Base-by-base conservation (phyloP, 1,140 invertebrate genomes). In the Zaprionus taronus region DNA sequence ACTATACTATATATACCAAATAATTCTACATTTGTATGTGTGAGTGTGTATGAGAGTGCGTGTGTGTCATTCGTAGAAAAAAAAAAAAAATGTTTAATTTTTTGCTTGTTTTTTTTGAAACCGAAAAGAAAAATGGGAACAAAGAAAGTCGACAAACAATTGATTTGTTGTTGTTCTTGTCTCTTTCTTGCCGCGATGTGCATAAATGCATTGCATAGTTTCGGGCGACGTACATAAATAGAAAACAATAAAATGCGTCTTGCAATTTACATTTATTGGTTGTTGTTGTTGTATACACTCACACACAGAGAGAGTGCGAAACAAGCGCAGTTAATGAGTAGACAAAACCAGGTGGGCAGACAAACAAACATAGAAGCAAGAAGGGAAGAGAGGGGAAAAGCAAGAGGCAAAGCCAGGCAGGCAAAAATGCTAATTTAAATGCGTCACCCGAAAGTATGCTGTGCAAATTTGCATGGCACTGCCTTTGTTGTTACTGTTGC, bases 371-470 rank as follows among this genome's bases (percentile, higher is more conserved):
- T 1, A 47, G 2, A 44, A 47, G 7, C 2, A 7, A 58, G 38
- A 47, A 17, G 7, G 1, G 7, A 3, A 2, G 3, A 17, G 41
- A 17, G 17, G n/a, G n/a, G 11, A 2, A 11, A 12, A 12, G 20
- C 9, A 1, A 22, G 47, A 14, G 12, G 24, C 20, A 24, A 51
- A 49, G 44, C 7, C 47, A n/a, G 15, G 47, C 47, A 31, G 20
- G 51, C 9, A 49, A 31, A 9, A 34, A 44, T 28, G 22, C 44
- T 38, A 9, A 83, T 68, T 72, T 58, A 55, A 31, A 34, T 64
- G 34, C 62, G 44, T 24, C 0, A 69, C 81, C 81, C 61, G 71
- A 84, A 81, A 84, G 78, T 84, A 80, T 79, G 66, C 81, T 38
- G 41, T 36, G 36, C 64, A 68, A 60, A 44, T 12, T 69, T 53